Evolutionary conservation across 2,888 invertebrate species (phyloP).

Genomic region (Ditylenchus weischeri): DNA sequence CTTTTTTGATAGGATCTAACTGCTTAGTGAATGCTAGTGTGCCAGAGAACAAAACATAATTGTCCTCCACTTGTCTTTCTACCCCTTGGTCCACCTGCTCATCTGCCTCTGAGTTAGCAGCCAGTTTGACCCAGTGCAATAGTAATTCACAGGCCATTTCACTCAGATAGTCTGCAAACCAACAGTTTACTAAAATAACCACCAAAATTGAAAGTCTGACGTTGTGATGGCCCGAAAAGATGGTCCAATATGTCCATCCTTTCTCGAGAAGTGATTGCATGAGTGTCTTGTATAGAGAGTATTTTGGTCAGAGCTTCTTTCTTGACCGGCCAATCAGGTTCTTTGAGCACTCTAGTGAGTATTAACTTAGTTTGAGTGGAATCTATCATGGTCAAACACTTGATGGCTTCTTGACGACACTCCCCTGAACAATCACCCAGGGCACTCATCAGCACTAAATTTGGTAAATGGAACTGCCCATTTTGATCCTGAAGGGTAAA

Average conservation of each 20-base stretch:
- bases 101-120: background rate
- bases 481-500: background rate
- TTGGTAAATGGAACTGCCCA: too few relatives aligned
- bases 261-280: background rate
- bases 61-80: constrained; percentile 8
- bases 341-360: constrained; percentile 1
- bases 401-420: constrained; percentile 15
- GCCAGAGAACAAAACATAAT: constrained; percentile 6
- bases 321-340: constrained; percentile 11
- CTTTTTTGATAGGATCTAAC: constrained; percentile 8
- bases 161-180: background rate
- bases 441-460: constrained; percentile 13
- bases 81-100: background rate
- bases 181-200: background rate
- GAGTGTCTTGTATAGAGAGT: background rate
- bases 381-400: constrained; percentile 1
- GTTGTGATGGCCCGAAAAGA: constrained; percentile 11
- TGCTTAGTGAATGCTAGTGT: constrained; percentile 7
- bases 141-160: constrained; percentile 10
- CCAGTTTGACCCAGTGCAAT: constrained; percentile 12
- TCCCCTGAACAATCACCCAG: constrained; percentile 8
- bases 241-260: constrained; percentile 14
- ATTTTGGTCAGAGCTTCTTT: constrained; percentile 6
- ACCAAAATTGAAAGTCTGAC: background rate
- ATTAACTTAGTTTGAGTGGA: constrained; percentile 1